Conservation (phyloP, 37 sponge, comb jelly and placozoan species). For the Agelas oroides region DNA sequence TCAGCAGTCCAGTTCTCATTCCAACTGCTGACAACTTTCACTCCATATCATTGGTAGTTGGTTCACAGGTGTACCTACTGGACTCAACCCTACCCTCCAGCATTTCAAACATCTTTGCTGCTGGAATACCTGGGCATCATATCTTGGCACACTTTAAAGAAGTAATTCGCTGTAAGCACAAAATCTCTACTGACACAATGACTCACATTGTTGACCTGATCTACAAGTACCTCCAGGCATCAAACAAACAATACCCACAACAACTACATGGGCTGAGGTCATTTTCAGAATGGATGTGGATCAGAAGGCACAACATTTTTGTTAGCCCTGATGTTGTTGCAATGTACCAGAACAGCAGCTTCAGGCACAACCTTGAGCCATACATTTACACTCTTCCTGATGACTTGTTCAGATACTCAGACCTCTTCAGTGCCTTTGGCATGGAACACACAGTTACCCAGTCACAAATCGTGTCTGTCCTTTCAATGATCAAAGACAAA, state of each 20-base stretch:
- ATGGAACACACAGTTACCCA: background rate
- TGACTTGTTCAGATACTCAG: background rate
- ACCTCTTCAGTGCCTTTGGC: constrained; percentile 5
- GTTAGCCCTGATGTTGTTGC: constrained; percentile 30
- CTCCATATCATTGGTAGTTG: constrained; percentile 7
- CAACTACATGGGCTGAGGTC: background rate
- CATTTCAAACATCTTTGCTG: too few species aligned
- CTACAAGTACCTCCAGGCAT: background rate
- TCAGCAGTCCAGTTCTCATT: background rate
- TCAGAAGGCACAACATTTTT: constrained; percentile 25
- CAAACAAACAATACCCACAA: background rate
- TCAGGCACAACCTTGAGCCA: constrained; percentile 47
- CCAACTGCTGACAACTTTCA: background rate
- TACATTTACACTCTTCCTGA: constrained; percentile 44
- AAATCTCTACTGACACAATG: background rate
- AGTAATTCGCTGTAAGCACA: background rate
- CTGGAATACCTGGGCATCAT: background rate
- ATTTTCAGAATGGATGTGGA: constrained; percentile 32
- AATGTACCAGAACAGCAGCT: constrained; percentile 16
- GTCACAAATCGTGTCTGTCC: constrained; percentile 33
- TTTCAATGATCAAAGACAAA: constrained; percentile 18
- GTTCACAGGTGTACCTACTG: constrained; percentile 45
- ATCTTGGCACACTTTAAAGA: constrained; percentile 29
- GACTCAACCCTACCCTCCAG: too few species aligned
- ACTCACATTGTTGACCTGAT: background rate